Conservation (phyloP, 2,888 invertebrate genomes). For the Cheilosia pagana region DNA sequence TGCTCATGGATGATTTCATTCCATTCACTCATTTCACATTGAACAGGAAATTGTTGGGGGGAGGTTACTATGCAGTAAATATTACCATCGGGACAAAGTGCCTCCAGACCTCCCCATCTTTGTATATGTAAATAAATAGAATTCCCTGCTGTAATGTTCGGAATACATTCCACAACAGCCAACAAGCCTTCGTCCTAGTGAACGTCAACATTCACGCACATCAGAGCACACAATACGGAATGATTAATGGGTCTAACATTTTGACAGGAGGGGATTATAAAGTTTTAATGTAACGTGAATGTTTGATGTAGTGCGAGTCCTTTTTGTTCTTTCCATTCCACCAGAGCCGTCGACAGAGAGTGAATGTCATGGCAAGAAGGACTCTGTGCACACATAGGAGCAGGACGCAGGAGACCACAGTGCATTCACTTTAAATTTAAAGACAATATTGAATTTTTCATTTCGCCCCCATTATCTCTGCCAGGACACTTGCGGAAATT, state of each 20-base stretch:
- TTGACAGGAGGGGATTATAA: conserved; percentile 57
- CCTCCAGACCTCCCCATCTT: conserved; percentile 32
- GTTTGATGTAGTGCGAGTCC: conserved; percentile 23
- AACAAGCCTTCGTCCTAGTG: conserved; percentile 5
- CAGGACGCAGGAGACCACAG: background rate
- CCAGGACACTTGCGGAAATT: conserved; percentile 48
- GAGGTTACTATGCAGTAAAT: conserved; percentile 19
- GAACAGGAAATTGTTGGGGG: conserved; percentile 16
- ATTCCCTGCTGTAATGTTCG: conserved; percentile 62
- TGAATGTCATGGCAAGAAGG: conserved; percentile 13
- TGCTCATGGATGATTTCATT: conserved; percentile 43
- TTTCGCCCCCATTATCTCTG: background rate
- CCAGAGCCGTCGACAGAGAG: conserved; percentile 28
- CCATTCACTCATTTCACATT: conserved; percentile 25
- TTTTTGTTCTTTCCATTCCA: conserved; percentile 18
- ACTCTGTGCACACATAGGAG: background rate
- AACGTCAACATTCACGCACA: conserved; percentile 63
- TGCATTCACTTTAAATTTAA: conserved; percentile 55
- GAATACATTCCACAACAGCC: conserved; percentile 48
- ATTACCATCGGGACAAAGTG: conserved; percentile 43
- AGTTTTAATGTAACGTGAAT: conserved; percentile 49
- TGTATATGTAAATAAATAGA: conserved; percentile 53
- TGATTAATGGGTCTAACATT: conserved; percentile 66
- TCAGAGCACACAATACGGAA: conserved; percentile 51
- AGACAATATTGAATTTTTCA: conserved; percentile 45